Evolutionary conservation across 2,113 vertebrate genomes (phyloP), one percentile per base, ranked within the genome.

Genomic region (Ardeotis arabs): DNA sequence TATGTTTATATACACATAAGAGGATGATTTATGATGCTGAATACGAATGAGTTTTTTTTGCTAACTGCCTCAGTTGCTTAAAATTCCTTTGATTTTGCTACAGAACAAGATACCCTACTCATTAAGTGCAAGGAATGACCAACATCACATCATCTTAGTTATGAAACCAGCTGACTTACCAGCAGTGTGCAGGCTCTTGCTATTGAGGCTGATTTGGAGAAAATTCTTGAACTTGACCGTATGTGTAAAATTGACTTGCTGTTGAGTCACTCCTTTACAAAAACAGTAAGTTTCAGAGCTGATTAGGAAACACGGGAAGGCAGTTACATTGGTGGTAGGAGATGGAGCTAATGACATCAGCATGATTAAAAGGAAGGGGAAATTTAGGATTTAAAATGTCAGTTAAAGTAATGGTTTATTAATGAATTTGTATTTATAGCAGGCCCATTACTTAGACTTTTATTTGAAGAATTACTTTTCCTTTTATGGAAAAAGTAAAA

Each of bases 331-430:
- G 92, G 98, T 98, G 76, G 97, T 98, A 6, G 98, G 98, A 22
- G 98, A 98, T 31, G 98, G 98, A 96, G 98, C 98, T 93, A 99
- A 99, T 94, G 98, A 99, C n/a, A 98, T 99, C 97, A 98, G 98
- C 96, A 98, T 98, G 98, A 99, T 99, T 90, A 98, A 98, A 97
- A 98, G 97, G 99, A 98, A 98, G 96, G 37, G 44, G 15, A 45
- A 78, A 66, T 59, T 55, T 60, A 23, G 41, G 58, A 53, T 69
- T 87, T 50, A 84, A 92, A 60, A 67, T n/a, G 50, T 68, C 14
- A 55, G 47, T 72, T 52, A 39, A 84, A 77, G 72, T 78, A 9
- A 10, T 64, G 8, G 13, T 45, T 74, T 93, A 45, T 89, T 64
- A 84, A 92, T 69, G 3, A 33, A 49, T 56, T 89, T n/a, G 10